Conservation (phyloP, 2,113 vertebrate genomes). For the Varanus salvator region DNA sequence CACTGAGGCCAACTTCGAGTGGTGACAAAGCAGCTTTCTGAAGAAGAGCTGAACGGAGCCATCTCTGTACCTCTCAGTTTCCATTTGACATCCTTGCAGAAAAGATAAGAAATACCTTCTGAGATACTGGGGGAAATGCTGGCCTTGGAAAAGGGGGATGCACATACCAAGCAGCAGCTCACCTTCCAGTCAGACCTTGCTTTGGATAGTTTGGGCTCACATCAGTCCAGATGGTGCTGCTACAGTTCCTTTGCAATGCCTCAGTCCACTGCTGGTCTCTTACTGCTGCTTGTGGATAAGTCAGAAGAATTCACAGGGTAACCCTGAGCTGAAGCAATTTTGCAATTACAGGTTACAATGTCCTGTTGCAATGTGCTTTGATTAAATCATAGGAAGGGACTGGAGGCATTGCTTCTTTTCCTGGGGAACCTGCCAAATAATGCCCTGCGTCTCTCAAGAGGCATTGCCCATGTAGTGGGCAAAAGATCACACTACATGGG, state of each 20-base stretch:
- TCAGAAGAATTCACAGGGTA: not conserved
- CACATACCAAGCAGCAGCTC: not conserved
- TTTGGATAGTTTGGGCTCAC: not conserved
- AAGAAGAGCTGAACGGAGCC: not conserved
- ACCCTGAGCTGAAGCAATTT: not conserved
- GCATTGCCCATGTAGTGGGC: not conserved
- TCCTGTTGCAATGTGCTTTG: too few relatives aligned
- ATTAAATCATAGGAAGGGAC: not conserved
- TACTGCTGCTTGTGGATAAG: not conserved
- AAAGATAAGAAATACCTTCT: not conserved
- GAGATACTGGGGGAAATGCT: too few relatives aligned
- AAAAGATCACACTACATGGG: not conserved
- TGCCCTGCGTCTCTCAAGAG: not conserved
- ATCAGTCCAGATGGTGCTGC: too few relatives aligned
- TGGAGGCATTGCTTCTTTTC: too few relatives aligned
- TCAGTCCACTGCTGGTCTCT: too few relatives aligned
- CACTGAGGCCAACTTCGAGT: not conserved
- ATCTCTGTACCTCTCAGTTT: not conserved
- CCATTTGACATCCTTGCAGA: not conserved
- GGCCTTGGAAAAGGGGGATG: not conserved
- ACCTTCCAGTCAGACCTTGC: not conserved
- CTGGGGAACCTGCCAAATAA: not conserved
- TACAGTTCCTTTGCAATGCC: not conserved
- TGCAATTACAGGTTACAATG: too few relatives aligned
- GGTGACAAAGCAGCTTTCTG: not conserved